These are phyloP conservation scores for Nycteola revayana DNA, from an alignment of 2,888 invertebrate genomes.

Conservation along the genomic window DNA sequence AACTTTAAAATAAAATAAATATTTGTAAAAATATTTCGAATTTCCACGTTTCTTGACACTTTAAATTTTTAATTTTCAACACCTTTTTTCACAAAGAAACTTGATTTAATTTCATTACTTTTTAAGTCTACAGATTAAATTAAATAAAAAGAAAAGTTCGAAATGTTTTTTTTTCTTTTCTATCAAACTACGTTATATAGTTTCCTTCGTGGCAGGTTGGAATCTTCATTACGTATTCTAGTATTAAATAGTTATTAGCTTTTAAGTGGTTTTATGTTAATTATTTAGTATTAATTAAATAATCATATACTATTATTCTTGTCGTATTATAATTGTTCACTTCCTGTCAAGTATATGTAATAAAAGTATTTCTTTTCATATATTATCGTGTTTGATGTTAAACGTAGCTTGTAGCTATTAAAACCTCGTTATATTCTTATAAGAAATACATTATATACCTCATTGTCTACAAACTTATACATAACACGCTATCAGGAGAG, in stretches of 20 bases:
- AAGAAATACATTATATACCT: no score
- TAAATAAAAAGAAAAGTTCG: no score
- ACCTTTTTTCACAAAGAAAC: slow-evolving; percentile 14
- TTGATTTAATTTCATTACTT: slow-evolving; percentile 8
- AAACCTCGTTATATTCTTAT: no score
- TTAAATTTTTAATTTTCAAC: slow-evolving; percentile 7
- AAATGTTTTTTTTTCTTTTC: slow-evolving; percentile 29
- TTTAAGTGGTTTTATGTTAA: slow-evolving; percentile 37
- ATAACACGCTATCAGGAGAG: no score
- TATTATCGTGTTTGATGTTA: no score
- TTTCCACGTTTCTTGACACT: slow-evolving; percentile 33
- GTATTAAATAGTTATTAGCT: slow-evolving; percentile 25
- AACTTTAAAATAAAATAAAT: slow-evolving; percentile 22
- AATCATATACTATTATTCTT: slow-evolving; percentile 17
- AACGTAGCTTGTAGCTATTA: no score
- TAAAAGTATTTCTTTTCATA: slow-evolving; percentile 1
- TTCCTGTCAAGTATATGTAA: slow-evolving; percentile 1
- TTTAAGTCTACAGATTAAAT: background rate
- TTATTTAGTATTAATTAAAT: slow-evolving; percentile 27
- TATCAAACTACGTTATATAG: slow-evolving; percentile 8
- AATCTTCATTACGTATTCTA: slow-evolving; percentile 16
- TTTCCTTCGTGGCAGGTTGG: slow-evolving; percentile 15
- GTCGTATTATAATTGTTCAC: slow-evolving; percentile 15
- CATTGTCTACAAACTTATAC: no score
- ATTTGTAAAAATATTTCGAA: slow-evolving; percentile 57